Conservation (phyloP, 2,888 invertebrate genomes). For the Antitype chi region DNA sequence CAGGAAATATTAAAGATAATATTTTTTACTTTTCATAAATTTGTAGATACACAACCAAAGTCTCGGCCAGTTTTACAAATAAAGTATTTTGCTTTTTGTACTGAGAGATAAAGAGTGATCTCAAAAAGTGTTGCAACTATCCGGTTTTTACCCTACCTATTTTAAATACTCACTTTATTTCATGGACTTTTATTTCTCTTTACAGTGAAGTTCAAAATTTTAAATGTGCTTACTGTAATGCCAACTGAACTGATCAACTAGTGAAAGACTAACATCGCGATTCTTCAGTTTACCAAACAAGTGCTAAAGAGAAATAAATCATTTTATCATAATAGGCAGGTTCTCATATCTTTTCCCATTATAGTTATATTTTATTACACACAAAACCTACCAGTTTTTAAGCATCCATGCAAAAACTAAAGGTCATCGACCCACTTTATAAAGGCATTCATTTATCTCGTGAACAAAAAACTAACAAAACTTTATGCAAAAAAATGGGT, state of each 20-base stretch:
- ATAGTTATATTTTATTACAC: constrained; percentile 45
- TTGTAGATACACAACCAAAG: too few relatives aligned
- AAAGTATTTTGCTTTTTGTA: too few relatives aligned
- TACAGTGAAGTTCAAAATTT: background rate
- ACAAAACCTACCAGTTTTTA: constrained; percentile 38
- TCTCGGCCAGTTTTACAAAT: too few relatives aligned
- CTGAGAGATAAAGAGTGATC: too few relatives aligned
- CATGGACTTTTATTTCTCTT: background rate
- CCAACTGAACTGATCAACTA: background rate
- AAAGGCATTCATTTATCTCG: constrained; percentile 37
- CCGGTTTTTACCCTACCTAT: too few relatives aligned
- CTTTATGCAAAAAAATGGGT: background rate
- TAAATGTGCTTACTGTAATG: background rate
- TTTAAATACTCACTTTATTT: background rate
- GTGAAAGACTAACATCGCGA: background rate
- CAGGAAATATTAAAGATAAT: too few relatives aligned
- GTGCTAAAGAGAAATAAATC: background rate
- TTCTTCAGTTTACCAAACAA: constrained; percentile 5
- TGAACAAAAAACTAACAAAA: constrained; percentile 28
- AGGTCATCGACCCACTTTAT: constrained; percentile 36
- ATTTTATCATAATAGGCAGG: constrained; percentile 9
- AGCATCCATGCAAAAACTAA: constrained; percentile 26
- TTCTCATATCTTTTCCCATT: constrained; percentile 16
- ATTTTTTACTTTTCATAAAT: too few relatives aligned
- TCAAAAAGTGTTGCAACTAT: too few relatives aligned